These are phyloP conservation scores for Chalcosyrphus nemorum DNA, from an alignment of 2,888 invertebrate species.

Conservation along the genomic window DNA sequence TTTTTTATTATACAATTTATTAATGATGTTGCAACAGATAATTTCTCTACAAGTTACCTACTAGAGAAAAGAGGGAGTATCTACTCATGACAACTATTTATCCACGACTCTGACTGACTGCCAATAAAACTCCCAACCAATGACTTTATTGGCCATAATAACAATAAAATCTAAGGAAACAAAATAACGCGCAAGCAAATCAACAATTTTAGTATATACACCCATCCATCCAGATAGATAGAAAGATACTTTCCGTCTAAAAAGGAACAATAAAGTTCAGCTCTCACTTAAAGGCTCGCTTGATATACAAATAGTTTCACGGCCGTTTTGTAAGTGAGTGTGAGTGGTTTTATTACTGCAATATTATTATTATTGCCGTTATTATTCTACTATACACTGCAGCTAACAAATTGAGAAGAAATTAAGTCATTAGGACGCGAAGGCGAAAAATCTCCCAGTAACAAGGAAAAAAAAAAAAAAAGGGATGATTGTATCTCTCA, in stretches of 20 bases:
- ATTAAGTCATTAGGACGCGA: constrained; percentile 70
- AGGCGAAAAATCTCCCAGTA: constrained; percentile 48
- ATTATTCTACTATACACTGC: constrained; percentile 45
- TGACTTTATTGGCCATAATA: constrained; percentile 59
- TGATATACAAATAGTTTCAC: constrained; percentile 65
- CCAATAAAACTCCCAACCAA: constrained; percentile 53
- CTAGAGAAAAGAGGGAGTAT: constrained; percentile 1
- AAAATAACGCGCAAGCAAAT: constrained; percentile 60
- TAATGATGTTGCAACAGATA: constrained; percentile 45
- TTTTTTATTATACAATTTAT: constrained; percentile 32
- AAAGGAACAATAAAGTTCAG: constrained; percentile 46
- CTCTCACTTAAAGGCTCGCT: constrained; percentile 38
- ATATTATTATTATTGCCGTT: constrained; percentile 70
- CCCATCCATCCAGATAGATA: background rate
- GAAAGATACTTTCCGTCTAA: constrained; percentile 22
- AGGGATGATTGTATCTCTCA: constrained; percentile 24
- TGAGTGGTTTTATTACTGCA: constrained; percentile 56
- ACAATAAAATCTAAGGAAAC: no score
- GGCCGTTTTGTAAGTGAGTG: constrained; percentile 25
- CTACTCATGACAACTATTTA: constrained; percentile 24
- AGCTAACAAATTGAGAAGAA: constrained; percentile 61
- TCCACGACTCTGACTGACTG: constrained; percentile 17
- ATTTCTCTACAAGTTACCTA: constrained; percentile 31
- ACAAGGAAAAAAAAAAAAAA: no score
- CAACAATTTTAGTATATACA: constrained; percentile 52